phyloP scores from a whole-genome alignment of 2,113 vertebrate genomes.

The Girardinichthys multiradiatus region DNA sequence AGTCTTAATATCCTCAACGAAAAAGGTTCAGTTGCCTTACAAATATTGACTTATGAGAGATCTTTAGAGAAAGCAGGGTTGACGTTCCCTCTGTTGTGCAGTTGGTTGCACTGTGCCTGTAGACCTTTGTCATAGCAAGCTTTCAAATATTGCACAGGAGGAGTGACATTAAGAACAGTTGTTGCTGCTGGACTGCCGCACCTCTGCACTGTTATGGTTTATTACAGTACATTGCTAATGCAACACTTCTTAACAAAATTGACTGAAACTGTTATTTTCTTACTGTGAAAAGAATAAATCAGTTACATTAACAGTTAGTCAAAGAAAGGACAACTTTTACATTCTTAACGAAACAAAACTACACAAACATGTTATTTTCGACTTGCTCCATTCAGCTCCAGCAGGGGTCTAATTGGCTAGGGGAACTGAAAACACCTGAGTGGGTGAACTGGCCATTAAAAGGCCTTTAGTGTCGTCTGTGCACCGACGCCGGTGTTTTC shows the following conservation, averaged over 20 bases:
- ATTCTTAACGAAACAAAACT: slow-evolving; percentile 6
- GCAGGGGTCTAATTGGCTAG: slow-evolving; percentile 1
- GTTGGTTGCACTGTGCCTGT: slow-evolving; percentile 1
- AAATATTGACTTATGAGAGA: not conserved
- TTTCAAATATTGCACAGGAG: not conserved
- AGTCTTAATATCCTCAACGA: not conserved
- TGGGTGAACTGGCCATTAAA: slow-evolving; percentile 8
- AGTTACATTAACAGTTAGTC: not conserved
- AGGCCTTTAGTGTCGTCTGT: not conserved
- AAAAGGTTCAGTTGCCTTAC: not conserved
- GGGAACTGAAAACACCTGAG: slow-evolving; percentile 14
- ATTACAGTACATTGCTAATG: not conserved
- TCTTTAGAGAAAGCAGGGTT: not conserved
- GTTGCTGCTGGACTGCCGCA: slow-evolving; percentile 6
- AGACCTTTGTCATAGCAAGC: slow-evolving; percentile 10
- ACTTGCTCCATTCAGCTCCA: slow-evolving; percentile 1
- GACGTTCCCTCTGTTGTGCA: not conserved
- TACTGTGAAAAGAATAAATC: not conserved
- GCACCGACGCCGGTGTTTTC: slow-evolving; percentile 21
- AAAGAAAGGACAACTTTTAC: not conserved
- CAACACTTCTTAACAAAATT: not conserved
- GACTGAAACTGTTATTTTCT: not conserved
- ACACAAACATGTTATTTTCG: not conserved
- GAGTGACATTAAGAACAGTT: slow-evolving; percentile 21
- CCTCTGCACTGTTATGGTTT: slow-evolving; percentile 3